Evolutionary conservation across 2,797 vertebrate genomes (phyloP).

Genomic region (Poecilia picta): DNA sequence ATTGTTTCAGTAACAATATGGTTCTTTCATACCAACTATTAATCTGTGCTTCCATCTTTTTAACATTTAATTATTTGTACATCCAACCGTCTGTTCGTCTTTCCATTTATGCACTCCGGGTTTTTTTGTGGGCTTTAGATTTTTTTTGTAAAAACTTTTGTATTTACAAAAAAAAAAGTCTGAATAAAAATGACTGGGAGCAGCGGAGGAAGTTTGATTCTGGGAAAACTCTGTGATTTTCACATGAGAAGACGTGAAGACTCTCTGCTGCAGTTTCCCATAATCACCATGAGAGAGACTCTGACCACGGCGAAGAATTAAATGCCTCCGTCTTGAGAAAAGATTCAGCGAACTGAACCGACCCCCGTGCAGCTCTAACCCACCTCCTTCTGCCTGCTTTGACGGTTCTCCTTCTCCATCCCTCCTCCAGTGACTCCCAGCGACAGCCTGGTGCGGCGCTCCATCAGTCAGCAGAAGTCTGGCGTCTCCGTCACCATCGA

Average conservation of each 20-base stretch:
- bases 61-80: background rate
- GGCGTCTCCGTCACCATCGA: constrained; percentile 92
- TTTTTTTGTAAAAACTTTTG: background rate
- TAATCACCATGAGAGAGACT: background rate
- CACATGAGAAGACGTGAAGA: background rate
- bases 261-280: background rate
- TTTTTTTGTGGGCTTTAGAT: background rate
- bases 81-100: background rate
- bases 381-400: background rate
- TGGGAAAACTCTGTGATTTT: background rate
- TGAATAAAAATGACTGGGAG: background rate
- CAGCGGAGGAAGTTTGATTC: background rate
- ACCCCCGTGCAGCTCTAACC: background rate
- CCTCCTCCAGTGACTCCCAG: constrained; percentile 82
- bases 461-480: constrained; percentile 91
- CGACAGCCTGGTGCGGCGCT: constrained; percentile 88
- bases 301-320: background rate
- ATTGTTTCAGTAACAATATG: too few relatives aligned
- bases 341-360: background rate
- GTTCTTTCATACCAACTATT: background rate
- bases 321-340: background rate
- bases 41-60: background rate
- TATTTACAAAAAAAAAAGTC: background rate
- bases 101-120: background rate
- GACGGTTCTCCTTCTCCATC: background rate